Base-by-base conservation (phyloP, 2,797 vertebrate species). In the Arctocebus calabarensis region DNA sequence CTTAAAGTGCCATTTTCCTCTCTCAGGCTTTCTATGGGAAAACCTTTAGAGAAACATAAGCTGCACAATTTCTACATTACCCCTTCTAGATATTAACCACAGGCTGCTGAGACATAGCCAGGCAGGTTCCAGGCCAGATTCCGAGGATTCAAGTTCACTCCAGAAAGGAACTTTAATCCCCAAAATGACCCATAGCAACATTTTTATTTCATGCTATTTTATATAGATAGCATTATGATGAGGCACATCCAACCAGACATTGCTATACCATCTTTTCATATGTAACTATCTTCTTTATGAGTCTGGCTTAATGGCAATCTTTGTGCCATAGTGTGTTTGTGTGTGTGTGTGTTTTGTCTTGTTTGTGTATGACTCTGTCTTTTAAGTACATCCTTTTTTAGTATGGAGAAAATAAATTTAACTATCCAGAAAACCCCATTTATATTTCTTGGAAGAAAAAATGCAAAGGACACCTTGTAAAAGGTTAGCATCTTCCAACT, bases 41-140 rank as follows among this genome's bases (percentile, higher is more conserved):
- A 97, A 87, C 37, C 95, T 74, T 96, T 93, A 66, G 97, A 97
- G 96, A 96, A 86, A 43, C 96, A 88, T 96, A 94, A 88, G 88
- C 94, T 79, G 74, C 45, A 93, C 82, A 81, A 71, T 97, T 93
- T 97, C 91, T 95, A 95, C 96, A 93, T 96, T 45, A 94, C 61
- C 84, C 94, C 93, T 89, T 84, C 87, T 88, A 95, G 81, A 94
- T 95, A 91, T 91, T 92, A 93, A 96, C 92, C 92, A 88, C 64
- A 91, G 84, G 61, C 86, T 94, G 93, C 8, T 84, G 84, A 96
- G 81, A 93, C 84, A 66, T 62, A 92, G 34, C 40, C 77, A 95
- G 68, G 55, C 40, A 84, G 84, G 86, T 94, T 48, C 43, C 40
- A 62, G 55, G 23, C 81, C 86, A 91, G 64, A 11, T 84, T 91